These are phyloP conservation scores for Drosophila crucigera DNA, from an alignment of 2,888 invertebrate genomes.

Conservation along the genomic window DNA sequence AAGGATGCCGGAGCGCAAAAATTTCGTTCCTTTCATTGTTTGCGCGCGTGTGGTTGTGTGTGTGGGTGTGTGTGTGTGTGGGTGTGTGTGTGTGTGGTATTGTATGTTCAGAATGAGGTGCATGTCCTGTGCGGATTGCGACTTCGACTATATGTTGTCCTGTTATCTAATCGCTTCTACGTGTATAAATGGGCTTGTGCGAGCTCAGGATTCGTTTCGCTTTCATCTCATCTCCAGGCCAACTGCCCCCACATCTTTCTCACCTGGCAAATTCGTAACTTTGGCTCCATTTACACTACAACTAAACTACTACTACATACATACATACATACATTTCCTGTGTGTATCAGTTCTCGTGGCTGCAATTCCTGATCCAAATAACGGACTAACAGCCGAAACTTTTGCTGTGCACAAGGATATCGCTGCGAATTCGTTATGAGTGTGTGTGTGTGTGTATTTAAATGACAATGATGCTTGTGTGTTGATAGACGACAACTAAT, in stretches of 20 bases:
- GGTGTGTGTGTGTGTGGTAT: conserved; percentile 20
- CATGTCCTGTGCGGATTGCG: conserved; percentile 52
- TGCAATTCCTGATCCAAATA: conserved; percentile 49
- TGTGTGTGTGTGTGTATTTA: conserved; percentile 50
- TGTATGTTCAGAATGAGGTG: conserved; percentile 54
- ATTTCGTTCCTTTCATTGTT: conserved; percentile 77
- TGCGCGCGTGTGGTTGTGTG: conserved; percentile 34
- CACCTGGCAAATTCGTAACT: conserved; percentile 48
- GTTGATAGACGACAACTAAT: conserved; percentile 57
- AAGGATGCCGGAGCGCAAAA: conserved; percentile 71
- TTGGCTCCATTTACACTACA: conserved; percentile 69
- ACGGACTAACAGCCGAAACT: conserved; percentile 15
- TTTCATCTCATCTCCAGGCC: conserved; percentile 8
- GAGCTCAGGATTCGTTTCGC: conserved; percentile 42
- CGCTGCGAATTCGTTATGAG: conserved; percentile 21
- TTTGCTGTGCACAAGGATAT: conserved; percentile 11
- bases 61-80: too few relatives aligned
- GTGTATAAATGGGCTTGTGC: conserved; percentile 63
- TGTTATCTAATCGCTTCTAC: conserved; percentile 74
- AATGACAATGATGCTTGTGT: conserved; percentile 65
- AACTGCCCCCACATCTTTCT: conserved; percentile 19
- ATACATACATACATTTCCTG: conserved; percentile 20
- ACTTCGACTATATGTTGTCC: conserved; percentile 41
- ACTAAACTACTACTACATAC: conserved; percentile 20
- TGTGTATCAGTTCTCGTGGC: conserved; percentile 29